phyloP scores from a whole-genome alignment of 2,888 invertebrate genomes.

The Cerastoderma edule region DNA sequence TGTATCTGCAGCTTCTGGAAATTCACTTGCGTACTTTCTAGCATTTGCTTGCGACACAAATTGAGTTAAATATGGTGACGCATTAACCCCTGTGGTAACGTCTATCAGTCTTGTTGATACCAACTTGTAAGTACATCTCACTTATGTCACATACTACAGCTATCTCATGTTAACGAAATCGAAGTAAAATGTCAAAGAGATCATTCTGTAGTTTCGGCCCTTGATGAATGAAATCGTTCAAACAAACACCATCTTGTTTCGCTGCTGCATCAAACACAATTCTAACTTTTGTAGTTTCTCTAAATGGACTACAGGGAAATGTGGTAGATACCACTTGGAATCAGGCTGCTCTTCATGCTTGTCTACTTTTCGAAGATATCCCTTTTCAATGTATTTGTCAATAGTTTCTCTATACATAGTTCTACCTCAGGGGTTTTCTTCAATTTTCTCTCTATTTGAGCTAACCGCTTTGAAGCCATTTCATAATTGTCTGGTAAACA shows the following conservation, averaged over 20 bases:
- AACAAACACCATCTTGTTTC: slow-evolving; percentile 32
- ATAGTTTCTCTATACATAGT: slow-evolving; percentile 31
- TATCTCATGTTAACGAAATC: slow-evolving; percentile 48
- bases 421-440: slow-evolving; percentile 29
- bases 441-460: slow-evolving; percentile 41
- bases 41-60: slow-evolving; percentile 54
- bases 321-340: slow-evolving; percentile 53
- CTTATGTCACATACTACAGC: slow-evolving; percentile 55
- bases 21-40: slow-evolving; percentile 7
- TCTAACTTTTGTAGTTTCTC: slow-evolving; percentile 43
- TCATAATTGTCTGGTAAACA: slow-evolving; percentile 35
- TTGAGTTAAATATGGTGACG: slow-evolving; percentile 56
- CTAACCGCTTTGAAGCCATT: slow-evolving; percentile 31
- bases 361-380: slow-evolving; percentile 32
- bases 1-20: slow-evolving; percentile 26
- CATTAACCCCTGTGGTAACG: slow-evolving; percentile 45
- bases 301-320: slow-evolving; percentile 48
- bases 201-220: slow-evolving; percentile 62
- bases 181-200: slow-evolving; percentile 54
- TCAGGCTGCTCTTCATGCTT: background rate
- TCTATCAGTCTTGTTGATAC: slow-evolving; percentile 19
- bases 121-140: slow-evolving; percentile 49
- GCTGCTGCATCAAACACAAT: slow-evolving; percentile 64
- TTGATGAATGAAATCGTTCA: slow-evolving; percentile 44
- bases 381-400: slow-evolving; percentile 33